Evolutionary conservation across 2,888 invertebrate species (phyloP), one percentile per base, ranked within the genome.

Genomic region (Drosophila incognita): DNA sequence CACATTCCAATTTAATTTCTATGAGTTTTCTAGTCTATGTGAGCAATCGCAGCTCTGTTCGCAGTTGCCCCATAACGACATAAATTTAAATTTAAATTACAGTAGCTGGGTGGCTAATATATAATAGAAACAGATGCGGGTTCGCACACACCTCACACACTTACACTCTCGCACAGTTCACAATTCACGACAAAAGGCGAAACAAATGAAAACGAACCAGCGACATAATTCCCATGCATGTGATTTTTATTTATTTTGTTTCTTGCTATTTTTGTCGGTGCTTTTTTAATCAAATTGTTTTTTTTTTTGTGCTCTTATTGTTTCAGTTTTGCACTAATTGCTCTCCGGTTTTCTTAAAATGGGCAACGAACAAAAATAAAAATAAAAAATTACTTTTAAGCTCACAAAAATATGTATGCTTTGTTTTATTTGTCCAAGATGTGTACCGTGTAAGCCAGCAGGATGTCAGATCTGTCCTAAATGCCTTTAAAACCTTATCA

Each of bases 201-300:
- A 15, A 74, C 81, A 70, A 71, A 71, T 65, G 64, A 69, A 74
- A 65, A 65, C 58, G 71, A 54, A 58, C 74, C 62, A 71, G 57
- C 88, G 84, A 85, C 84, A 87, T 87, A 79, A 87, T 85, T 85
- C 84, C 84, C 84, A 85, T 73, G 83, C 70, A 61, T 69, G 61
- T 53, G 52, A 64, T 66, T 79, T 64, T 57, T 66, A 57, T 60
- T 56, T 58, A 62, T 67, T 75, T 57, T 36, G 61, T 67, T 80
- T 62, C 54, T 60, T 75, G 59, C 46, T 58, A 48, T 46, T 77
- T 78, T 67, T 61, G 35, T 49, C 18, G 46, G 42, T 72, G 24
- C 48, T 69, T 58, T 81, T 69, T 75, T 51, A 42, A 54, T 54
- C 49, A 46, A 64, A 73, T 67, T 78, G 33, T 68, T 61, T 71